A percentile compares a stretch with the other conserved stretches of the same genome.
Evolutionary conservation across 2,888 invertebrate genomes (phyloP).

Genomic region (Drepanosiphum platanoidis): DNA sequence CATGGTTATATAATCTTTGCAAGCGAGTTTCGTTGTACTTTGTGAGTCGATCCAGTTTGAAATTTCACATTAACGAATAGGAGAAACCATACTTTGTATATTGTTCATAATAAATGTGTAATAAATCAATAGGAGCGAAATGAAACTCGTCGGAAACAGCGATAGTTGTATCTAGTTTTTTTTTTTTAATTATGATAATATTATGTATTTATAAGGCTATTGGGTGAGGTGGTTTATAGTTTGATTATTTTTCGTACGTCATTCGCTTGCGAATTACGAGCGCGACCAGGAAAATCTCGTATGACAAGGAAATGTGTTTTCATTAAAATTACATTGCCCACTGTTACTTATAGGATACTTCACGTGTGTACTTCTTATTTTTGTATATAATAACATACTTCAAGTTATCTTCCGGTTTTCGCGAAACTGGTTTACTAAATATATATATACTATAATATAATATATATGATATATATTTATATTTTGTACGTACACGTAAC

Average conservation of each 20-base stretch:
- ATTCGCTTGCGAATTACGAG: not conserved
- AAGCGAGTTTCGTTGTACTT: not conserved
- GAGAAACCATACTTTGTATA: slow-evolving; percentile 14
- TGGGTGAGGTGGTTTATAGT: too few relatives aligned
- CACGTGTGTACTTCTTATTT: not conserved
- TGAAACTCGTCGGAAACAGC: too few relatives aligned
- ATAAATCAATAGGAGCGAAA: not conserved
- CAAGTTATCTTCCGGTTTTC: slow-evolving; percentile 43
- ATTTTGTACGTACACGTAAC: not conserved
- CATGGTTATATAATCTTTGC: not conserved
- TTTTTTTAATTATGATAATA: too few relatives aligned
- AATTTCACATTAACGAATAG: slow-evolving; percentile 17
- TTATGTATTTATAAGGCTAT: too few relatives aligned
- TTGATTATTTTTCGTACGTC: too few relatives aligned
- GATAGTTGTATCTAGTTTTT: too few relatives aligned
- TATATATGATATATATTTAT: not conserved
- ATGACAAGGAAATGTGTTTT: not conserved
- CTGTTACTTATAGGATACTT: not conserved
- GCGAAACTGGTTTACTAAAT: slow-evolving; percentile 33
- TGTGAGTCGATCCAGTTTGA: not conserved
- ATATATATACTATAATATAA: not conserved
- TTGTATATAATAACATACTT: not conserved
- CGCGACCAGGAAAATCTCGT: not conserved
- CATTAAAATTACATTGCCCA: not conserved
- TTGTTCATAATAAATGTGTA: not conserved